These are phyloP conservation scores for Hemichromis elongatus DNA, from an alignment of 2,113 vertebrate genomes.

Conservation along the genomic window DNA sequence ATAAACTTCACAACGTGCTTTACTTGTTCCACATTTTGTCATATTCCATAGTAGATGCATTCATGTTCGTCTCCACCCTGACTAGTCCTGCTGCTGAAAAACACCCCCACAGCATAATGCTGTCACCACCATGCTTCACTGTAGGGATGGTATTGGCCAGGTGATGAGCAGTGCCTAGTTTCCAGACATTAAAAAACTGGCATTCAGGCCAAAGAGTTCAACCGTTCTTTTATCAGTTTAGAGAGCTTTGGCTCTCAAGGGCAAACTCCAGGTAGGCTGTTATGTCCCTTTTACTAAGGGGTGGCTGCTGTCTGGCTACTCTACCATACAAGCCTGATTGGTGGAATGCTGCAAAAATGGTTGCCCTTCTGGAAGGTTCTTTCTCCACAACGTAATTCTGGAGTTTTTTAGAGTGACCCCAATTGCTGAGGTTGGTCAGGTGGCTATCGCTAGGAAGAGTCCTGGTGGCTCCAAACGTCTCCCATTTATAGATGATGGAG, in stretches of 20 bases:
- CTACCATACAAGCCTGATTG: no score
- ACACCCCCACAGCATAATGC: neutral
- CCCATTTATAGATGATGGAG: accelerated
- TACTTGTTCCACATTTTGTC: neutral
- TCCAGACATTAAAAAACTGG: neutral
- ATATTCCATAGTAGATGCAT: neutral
- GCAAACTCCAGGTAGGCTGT: neutral
- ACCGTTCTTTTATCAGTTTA: neutral
- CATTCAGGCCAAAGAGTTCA: neutral
- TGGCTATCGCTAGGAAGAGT: neutral
- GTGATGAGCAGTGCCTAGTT: neutral
- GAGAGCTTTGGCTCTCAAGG: neutral
- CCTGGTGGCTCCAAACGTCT: neutral
- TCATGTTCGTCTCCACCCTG: neutral
- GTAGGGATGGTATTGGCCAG: neutral
- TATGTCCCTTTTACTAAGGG: neutral
- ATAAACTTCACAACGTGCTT: neutral
- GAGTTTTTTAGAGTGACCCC: neutral
- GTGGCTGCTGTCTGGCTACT: no score
- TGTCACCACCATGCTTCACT: neutral
- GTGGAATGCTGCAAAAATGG: no score
- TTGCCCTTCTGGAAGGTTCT: no score
- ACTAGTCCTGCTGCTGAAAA: neutral
- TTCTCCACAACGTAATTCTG: neutral
- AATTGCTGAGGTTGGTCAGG: neutral